phyloP scores from a whole-genome alignment of 2,113 vertebrate genomes.

The Platanista minor region DNA sequence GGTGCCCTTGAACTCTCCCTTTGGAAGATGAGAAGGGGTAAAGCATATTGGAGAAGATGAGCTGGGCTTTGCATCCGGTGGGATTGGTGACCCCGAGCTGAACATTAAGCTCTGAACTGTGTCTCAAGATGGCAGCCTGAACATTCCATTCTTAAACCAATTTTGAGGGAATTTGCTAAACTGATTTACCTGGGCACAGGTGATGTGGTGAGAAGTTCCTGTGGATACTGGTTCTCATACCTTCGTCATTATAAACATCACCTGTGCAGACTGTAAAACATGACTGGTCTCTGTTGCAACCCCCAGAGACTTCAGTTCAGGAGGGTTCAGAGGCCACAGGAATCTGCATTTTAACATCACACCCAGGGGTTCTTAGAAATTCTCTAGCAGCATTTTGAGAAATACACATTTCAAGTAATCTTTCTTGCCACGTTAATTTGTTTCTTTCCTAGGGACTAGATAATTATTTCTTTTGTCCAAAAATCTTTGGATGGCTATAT shows the following conservation, averaged over 20 bases:
- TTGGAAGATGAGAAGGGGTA: not conserved
- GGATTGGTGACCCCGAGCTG: not conserved
- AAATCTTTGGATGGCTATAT: not conserved
- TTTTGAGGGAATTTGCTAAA: too few species aligned
- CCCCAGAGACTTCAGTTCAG: too few species aligned
- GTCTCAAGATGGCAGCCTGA: not conserved
- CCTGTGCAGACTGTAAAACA: not conserved
- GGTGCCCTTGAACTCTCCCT: not conserved
- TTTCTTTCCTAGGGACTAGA: not conserved
- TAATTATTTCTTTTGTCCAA: not conserved
- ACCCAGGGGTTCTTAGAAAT: not conserved
- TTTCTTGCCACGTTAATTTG: not conserved
- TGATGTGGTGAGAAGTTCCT: not conserved
- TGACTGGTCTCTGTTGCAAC: rapidly evolving
- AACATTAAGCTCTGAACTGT: rapidly evolving
- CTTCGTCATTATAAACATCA: not conserved
- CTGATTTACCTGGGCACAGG: not conserved
- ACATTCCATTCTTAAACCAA: rapidly evolving
- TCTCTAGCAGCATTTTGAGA: rapidly evolving
- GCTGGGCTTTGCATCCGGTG: not conserved
- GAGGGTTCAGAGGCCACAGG: rapidly evolving
- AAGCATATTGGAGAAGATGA: not conserved
- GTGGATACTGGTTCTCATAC: not conserved
- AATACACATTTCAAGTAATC: not conserved
- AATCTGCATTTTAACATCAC: not conserved